These are phyloP conservation scores for Stichodactyla mertensii DNA, from an alignment of 64 coral and sea anemone species.

Conservation along the genomic window DNA sequence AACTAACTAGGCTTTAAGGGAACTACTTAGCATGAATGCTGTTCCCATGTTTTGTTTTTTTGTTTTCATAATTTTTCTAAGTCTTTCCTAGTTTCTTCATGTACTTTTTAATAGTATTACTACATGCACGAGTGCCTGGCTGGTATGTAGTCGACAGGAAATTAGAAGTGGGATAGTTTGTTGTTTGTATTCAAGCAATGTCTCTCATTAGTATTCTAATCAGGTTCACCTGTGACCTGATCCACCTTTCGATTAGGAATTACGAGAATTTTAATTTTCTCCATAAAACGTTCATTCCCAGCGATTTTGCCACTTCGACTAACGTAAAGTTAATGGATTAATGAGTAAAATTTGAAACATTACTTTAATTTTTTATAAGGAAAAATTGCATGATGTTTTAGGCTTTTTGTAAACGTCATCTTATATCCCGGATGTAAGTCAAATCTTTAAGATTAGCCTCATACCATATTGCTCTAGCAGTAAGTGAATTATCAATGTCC, in stretches of 20 bases:
- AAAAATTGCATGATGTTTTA: no score
- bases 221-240: not conserved
- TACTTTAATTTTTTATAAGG: not conserved
- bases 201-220: constrained; percentile 3
- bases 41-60: not conserved
- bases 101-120: not conserved
- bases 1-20: not conserved
- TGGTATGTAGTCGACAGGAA: not conserved
- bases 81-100: not conserved
- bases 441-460: no score
- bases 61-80: not conserved
- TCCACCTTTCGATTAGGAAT: constrained; percentile 1
- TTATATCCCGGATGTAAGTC: not conserved
- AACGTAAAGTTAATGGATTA: no score
- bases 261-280: not conserved
- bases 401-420: not conserved
- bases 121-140: not conserved
- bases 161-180: not conserved
- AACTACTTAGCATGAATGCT: not conserved
- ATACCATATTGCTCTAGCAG: no score
- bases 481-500: no score
- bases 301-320: no score
- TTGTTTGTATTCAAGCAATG: not conserved
- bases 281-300: no score
- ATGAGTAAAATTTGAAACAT: not conserved